A percentile compares a stretch with the other conserved stretches of the same genome.
Conservation (phyloP, 92 coral and sea anemone species). For the Porites evermanni region DNA sequence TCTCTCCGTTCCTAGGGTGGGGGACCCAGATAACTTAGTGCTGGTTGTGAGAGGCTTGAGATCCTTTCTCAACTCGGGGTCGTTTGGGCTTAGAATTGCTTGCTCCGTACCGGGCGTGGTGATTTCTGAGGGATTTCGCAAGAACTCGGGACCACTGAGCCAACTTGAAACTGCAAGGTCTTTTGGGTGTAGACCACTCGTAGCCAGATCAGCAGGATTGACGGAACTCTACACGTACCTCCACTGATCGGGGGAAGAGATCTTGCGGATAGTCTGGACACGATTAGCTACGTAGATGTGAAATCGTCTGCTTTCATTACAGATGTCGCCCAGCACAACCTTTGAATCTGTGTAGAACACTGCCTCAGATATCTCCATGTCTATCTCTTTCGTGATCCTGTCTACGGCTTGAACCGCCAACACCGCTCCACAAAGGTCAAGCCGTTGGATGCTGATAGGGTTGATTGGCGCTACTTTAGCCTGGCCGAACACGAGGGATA, state of each 20-base stretch:
- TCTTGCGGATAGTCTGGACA: conserved; percentile 15
- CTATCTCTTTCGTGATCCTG: background rate
- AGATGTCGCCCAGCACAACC: conserved; percentile 17
- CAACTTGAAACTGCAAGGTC: conserved; percentile 20
- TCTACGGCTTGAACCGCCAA: background rate
- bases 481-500: background rate
- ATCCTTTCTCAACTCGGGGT: conserved; percentile 58
- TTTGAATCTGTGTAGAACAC: background rate
- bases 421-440: conserved; percentile 2
- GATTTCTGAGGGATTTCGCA: background rate
- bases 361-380: background rate
- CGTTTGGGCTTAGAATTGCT: conserved; percentile 40
- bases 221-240: conserved; percentile 10
- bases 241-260: conserved; percentile 24
- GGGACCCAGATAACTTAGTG: background rate
- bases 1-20: too few relatives aligned
- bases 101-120: conserved; percentile 40
- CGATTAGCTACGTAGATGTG: conserved; percentile 32
- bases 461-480: background rate
- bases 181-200: conserved; percentile 41
- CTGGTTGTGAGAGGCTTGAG: conserved; percentile 14
- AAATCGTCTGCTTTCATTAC: conserved; percentile 39
- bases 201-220: conserved; percentile 30
- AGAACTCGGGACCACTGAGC: conserved; percentile 51
- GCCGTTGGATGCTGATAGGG: conserved; percentile 2